phyloP scores from a whole-genome alignment of 2,888 invertebrate species.

The Tinea pellionella region DNA sequence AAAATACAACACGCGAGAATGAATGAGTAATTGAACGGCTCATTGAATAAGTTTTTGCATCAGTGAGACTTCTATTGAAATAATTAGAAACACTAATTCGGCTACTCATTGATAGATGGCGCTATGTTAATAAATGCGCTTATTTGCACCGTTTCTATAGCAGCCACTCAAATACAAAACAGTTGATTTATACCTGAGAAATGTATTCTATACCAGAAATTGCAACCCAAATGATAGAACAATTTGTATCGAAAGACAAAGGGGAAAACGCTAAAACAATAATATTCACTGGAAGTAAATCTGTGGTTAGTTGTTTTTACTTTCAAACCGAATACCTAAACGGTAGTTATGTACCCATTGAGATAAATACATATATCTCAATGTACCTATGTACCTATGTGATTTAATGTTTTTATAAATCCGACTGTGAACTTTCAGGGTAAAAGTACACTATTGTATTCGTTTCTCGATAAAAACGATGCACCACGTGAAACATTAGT shows the following conservation, averaged over 20 bases:
- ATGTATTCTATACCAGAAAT: conserved; percentile 64
- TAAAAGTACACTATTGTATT: conserved; percentile 81
- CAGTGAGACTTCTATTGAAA: background rate
- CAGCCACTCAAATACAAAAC: background rate
- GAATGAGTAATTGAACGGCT: background rate
- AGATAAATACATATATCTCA: too few relatives aligned
- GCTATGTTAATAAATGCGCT: background rate
- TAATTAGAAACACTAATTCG: background rate
- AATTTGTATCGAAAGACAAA: conserved; percentile 33
- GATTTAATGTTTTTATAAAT: too few relatives aligned
- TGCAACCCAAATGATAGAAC: conserved; percentile 58
- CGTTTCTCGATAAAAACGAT: conserved; percentile 84
- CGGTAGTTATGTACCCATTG: too few relatives aligned
- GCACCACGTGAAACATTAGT: conserved; percentile 81
- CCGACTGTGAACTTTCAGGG: conserved; percentile 76
- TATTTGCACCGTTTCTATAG: background rate
- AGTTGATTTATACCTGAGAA: conserved; percentile 9
- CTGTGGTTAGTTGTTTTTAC: conserved; percentile 65
- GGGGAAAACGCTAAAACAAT: conserved; percentile 64
- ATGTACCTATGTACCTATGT: too few relatives aligned
- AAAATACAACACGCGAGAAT: background rate
- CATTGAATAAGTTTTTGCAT: background rate
- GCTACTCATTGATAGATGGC: background rate
- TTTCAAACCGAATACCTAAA: too few relatives aligned
- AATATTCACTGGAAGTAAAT: conserved; percentile 75